Conservation (phyloP, 2,113 vertebrate genomes). For the Quiscalus mexicanus region DNA sequence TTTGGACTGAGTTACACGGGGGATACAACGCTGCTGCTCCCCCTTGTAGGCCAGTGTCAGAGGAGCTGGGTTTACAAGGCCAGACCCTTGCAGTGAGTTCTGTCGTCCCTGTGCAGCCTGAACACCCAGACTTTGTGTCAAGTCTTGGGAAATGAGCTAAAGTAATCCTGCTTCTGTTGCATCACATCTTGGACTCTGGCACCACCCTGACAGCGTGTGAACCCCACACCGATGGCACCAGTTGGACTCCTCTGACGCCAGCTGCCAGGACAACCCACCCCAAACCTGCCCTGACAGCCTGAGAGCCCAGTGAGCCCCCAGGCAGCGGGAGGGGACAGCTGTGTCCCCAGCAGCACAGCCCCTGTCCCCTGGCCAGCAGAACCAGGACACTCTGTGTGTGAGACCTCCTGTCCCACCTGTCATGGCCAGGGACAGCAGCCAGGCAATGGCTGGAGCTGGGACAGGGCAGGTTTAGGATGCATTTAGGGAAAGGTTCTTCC, state of each 20-base stretch:
- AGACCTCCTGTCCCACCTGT: background rate
- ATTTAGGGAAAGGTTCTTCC: background rate
- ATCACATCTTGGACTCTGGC: background rate
- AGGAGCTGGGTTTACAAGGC: background rate
- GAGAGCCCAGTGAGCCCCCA: background rate
- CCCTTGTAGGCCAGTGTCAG: background rate
- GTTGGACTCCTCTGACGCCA: background rate
- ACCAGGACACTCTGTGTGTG: background rate
- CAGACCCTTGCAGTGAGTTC: background rate
- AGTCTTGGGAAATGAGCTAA: background rate
- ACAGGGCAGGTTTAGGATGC: fast-evolving
- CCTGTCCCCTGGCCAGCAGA: background rate
- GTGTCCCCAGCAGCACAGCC: background rate
- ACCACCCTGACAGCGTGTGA: background rate
- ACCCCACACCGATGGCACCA: background rate
- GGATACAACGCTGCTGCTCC: background rate
- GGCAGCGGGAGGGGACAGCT: background rate
- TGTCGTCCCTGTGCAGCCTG: background rate
- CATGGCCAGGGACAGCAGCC: background rate
- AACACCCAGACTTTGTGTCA: background rate
- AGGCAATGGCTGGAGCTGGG: background rate
- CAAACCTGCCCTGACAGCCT: background rate
- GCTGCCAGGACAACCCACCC: background rate
- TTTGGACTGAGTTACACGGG: background rate
- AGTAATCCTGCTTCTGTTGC: background rate